phyloP scores from a whole-genome alignment of 2,797 vertebrate species.

The Cyprinella venusta region DNA sequence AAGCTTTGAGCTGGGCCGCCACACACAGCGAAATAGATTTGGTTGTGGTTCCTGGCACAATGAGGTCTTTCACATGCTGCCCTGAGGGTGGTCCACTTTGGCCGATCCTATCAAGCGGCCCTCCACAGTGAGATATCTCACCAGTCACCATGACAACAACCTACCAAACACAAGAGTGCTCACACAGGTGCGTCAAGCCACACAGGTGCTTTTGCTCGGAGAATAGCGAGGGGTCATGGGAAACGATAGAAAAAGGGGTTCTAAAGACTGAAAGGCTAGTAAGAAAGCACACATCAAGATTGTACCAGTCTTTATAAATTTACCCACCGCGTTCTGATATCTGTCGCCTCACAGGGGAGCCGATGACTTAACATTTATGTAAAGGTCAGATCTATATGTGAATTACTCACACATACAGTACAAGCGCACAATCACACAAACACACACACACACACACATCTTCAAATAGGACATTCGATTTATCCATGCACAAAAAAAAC shows the following conservation, averaged over 20 bases:
- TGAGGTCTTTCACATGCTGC: slow-evolving; percentile 57
- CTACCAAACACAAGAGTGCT: slow-evolving; percentile 10
- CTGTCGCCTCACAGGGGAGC: slow-evolving; percentile 34
- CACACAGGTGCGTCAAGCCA: slow-evolving; percentile 55
- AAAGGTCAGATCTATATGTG: slow-evolving; percentile 54
- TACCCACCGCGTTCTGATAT: slow-evolving; percentile 4
- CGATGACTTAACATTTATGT: slow-evolving; percentile 48
- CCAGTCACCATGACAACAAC: slow-evolving; percentile 29
- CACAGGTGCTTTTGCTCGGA: slow-evolving; percentile 49
- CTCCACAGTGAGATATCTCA: slow-evolving; percentile 53
- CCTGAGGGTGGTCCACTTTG: slow-evolving; percentile 57
- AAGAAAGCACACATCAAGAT: slow-evolving; percentile 30
- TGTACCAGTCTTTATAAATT: slow-evolving; percentile 45
- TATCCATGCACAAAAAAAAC: slow-evolving; percentile 32
- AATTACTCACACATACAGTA: neutral
- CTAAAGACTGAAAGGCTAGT: slow-evolving; percentile 9
- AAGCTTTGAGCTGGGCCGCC: slow-evolving; percentile 22
- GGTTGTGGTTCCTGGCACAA: slow-evolving; percentile 53
- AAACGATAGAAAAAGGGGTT: slow-evolving; percentile 37
- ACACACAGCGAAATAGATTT: slow-evolving; percentile 45
- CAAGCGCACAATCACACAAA: neutral
- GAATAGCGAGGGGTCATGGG: slow-evolving; percentile 55
- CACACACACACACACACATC: too few species aligned
- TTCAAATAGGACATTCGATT: slow-evolving; percentile 30
- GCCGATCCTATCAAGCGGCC: slow-evolving; percentile 59